A percentile compares a stretch with the other conserved stretches of the same genome.
phyloP scores from a whole-genome alignment of 2,113 vertebrate genomes.

The Spilogale gracilis region DNA sequence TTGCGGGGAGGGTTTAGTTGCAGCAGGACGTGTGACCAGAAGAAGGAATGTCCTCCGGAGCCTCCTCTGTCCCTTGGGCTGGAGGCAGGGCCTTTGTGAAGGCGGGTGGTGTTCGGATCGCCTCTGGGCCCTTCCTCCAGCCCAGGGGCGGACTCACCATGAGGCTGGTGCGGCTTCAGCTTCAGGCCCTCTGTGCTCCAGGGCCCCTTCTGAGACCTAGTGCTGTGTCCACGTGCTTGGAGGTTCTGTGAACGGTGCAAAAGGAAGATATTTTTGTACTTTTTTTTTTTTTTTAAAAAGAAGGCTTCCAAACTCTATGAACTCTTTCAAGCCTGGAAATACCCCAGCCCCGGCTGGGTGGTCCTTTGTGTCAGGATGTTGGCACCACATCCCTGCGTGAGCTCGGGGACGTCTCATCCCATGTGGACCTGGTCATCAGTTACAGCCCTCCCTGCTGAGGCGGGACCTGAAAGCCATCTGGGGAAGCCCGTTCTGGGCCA shows the following conservation, averaged over 20 bases:
- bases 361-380: not conserved
- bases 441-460: not conserved
- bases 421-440: not conserved
- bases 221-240: not conserved
- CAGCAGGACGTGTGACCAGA: not conserved
- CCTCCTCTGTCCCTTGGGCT: slow-evolving; percentile 76
- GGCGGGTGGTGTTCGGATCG: slow-evolving; percentile 77
- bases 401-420: not conserved
- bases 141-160: slow-evolving; percentile 68
- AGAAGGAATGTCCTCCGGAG: slow-evolving; percentile 58
- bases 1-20: not conserved
- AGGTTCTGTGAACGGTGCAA: not conserved
- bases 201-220: not conserved
- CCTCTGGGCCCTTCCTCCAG: slow-evolving; percentile 85
- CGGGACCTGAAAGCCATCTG: not conserved
- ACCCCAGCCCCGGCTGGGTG: not conserved
- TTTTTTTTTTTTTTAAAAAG: not conserved
- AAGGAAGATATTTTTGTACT: slow-evolving; percentile 42
- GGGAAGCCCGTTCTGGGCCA: not conserved
- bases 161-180: slow-evolving; percentile 48
- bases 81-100: slow-evolving; percentile 83
- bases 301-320: not conserved
- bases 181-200: not conserved
- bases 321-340: not conserved
- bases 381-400: rapidly evolving